Evolutionary conservation across 2,113 vertebrate genomes (phyloP).

Genomic region (Machaerirhynchus nigripectus): DNA sequence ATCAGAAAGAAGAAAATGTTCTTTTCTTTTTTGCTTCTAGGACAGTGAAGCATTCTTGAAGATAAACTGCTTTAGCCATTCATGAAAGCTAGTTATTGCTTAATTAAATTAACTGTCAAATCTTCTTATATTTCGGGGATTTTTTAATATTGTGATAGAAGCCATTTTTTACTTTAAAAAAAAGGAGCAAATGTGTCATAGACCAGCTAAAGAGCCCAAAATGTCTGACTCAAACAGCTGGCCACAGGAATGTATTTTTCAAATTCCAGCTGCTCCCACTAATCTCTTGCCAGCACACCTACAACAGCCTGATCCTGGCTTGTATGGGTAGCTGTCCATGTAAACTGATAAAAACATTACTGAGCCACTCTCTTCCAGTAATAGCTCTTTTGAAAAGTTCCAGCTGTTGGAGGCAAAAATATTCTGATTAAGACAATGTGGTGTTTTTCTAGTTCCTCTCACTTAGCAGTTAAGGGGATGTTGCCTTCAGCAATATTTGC

Average conservation of each 20-base stretch:
- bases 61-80: not conserved
- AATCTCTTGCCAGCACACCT: not conserved
- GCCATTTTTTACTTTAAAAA: not conserved
- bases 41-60: not conserved
- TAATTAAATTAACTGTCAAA: not conserved
- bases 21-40: not conserved
- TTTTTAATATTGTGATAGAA: not conserved
- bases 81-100: not conserved
- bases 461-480: not conserved
- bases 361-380: not conserved
- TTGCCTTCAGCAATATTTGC: constrained; percentile 53
- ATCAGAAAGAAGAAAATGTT: not conserved
- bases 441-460: constrained; percentile 22
- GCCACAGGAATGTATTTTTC: not conserved
- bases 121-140: not conserved
- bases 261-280: not conserved
- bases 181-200: not conserved
- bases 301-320: not conserved
- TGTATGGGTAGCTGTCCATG: not conserved
- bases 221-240: not conserved
- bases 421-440: not conserved
- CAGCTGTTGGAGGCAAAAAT: constrained; percentile 6
- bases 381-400: constrained; percentile 1
- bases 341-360: not conserved
- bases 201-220: not conserved